These are phyloP conservation scores for Chlamydotis undulata DNA, from an alignment of 2,113 vertebrate genomes.

Conservation along the genomic window DNA sequence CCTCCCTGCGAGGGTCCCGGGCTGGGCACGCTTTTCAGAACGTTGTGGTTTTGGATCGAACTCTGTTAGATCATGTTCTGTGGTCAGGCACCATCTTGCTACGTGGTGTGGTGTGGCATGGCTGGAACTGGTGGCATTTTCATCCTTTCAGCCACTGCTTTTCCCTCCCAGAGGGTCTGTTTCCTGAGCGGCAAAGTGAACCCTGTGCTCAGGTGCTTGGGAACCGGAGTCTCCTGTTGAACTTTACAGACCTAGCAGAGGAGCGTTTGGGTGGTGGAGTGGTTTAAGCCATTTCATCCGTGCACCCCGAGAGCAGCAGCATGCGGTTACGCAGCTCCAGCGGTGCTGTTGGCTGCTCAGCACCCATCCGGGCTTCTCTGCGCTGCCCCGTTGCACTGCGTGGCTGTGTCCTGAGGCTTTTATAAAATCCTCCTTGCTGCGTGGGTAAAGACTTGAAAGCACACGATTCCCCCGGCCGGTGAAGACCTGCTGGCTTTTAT, in stretches of 20 bases:
- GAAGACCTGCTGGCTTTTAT: neutral
- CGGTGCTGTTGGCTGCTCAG: neutral
- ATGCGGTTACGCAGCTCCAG: neutral
- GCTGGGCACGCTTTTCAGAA: accelerated
- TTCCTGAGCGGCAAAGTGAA: neutral
- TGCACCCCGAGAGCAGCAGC: neutral
- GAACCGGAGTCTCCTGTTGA: neutral
- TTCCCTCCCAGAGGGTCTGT: neutral
- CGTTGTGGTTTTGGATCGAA: neutral
- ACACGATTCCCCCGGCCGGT: neutral
- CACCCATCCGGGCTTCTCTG: neutral
- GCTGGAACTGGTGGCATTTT: neutral
- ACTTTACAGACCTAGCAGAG: neutral
- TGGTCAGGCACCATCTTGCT: neutral
- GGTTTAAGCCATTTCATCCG: neutral
- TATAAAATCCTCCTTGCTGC: neutral
- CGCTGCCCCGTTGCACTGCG: neutral
- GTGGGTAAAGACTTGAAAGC: neutral
- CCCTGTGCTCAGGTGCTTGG: neutral
- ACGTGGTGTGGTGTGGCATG: accelerated
- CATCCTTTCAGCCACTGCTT: neutral
- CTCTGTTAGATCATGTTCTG: neutral
- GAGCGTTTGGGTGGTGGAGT: neutral
- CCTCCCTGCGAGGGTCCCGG: neutral
- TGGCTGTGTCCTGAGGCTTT: neutral